Evolutionary conservation across 2,113 vertebrate genomes (phyloP), one percentile per base, ranked within the genome.

Genomic region (Prochilodus magdalenae): DNA sequence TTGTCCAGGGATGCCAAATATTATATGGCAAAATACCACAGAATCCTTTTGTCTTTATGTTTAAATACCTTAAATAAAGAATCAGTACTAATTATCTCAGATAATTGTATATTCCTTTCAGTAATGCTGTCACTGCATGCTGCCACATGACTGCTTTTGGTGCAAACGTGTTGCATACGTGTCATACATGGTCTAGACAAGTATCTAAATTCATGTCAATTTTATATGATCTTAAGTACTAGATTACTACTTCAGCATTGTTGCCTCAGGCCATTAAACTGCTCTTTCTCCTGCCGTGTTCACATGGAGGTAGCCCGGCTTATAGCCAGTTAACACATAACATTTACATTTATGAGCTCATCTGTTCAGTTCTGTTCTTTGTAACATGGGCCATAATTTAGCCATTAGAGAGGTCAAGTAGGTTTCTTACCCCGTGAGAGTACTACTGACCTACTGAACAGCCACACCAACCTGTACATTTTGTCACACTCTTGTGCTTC

Each of bases 391-490:
- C 11, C 27, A 5, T 81, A 26, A 63, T 65, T 73, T 73, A 12
- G 1, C 36, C 6, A 59, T 63, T 51, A 65, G 12, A 40, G 22
- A 40, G 60, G 29, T 75, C n/a, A 66, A 57, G n/a, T 24, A 65
- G 33, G n/a, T 11, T 16, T 27, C 16, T 20, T 57, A 44, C 66
- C 53, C 60, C 59, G 22, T 53, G 22, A 40, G 60, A 22, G 18
- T 65, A 80, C 57, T 20, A 60, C 71, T 84, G 63, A n/a, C 82
- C 82, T 74, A 2, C 51, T 79, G 65, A 40, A 63, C 55, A 51
- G 3, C 36, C 53, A 36, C 27, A 24, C 47, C 72, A 15, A 20
- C n/a, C 49, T 59, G 40, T 81, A 84, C 76, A 81, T 81, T 29
- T 11, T 65, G 66, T 66, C 59, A 22, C 2, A 11, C 27, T 36